Evolutionary conservation across 2,113 vertebrate species (phyloP).

Genomic region (Plectropomus leopardus): DNA sequence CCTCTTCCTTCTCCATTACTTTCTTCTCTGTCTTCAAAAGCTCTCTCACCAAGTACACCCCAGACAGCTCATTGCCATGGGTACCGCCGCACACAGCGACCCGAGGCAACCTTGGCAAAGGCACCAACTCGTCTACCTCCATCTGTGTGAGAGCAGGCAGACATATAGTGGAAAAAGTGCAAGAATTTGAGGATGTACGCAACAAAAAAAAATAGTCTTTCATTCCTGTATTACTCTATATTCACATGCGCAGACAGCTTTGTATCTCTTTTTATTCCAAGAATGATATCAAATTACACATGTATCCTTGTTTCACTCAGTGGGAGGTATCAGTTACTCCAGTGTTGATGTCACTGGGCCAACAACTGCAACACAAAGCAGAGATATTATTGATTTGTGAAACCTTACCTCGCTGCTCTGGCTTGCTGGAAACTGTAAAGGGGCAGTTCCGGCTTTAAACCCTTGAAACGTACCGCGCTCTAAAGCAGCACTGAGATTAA

Average conservation of each 20-base stretch:
- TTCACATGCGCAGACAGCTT: not conserved
- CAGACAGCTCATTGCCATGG: conserved; percentile 89
- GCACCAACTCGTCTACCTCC: conserved; percentile 61
- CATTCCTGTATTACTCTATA: not conserved
- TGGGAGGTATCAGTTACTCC: conserved; percentile 11
- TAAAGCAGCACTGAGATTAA: conserved; percentile 15
- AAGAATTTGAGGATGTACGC: not conserved
- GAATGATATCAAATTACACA: not conserved
- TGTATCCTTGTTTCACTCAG: conserved; percentile 12
- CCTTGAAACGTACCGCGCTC: not conserved
- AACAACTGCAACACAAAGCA: conserved; percentile 50
- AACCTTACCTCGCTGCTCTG: conserved; percentile 66
- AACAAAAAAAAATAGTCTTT: not conserved
- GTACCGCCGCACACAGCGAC: conserved; percentile 88
- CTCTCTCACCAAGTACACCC: conserved; percentile 83
- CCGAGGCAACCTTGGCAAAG: conserved; percentile 75
- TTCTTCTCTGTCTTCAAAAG: conserved; percentile 66
- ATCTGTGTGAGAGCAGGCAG: conserved; percentile 55
- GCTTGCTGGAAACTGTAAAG: conserved; percentile 34
- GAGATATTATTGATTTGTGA: conserved; percentile 39
- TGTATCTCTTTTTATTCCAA: conserved; percentile 3
- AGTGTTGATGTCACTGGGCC: conserved; percentile 18
- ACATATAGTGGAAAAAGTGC: not conserved
- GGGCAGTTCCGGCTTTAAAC: conserved; percentile 39
- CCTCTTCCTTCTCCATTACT: not conserved